Evolutionary conservation across 2,888 invertebrate genomes (phyloP), one percentile per base, ranked within the genome.

Genomic region (Plagiodera versicolora): DNA sequence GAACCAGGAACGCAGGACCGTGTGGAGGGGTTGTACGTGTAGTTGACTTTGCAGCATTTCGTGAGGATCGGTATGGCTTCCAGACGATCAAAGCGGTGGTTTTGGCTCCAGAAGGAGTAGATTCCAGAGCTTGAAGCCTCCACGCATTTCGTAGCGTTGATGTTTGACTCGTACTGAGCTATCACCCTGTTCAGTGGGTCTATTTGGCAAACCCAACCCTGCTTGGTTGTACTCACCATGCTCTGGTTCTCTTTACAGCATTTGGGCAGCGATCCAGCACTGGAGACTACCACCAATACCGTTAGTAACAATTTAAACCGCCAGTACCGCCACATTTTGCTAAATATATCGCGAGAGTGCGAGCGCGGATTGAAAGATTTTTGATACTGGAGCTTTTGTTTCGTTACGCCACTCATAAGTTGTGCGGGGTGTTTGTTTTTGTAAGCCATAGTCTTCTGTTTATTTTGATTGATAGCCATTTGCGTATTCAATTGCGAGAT

Each of bases 41-140:
- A 67, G 47, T 64, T 56, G 5, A 60, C 32, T 5, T 73, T 73
- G 47, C 75, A 75, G 63, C 75, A 75, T 67, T 75, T 75, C 6
- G 68, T 66, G 49, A 70, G 68, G 54, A 50, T 47, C 10, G 46
- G 52, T 24, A 67, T 45, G 10, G 46, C 20, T 46, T 57, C 48
- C 9, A 11, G 19, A 49, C 20, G 50, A 11, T 32, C n/a, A 11
- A 58, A 58, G 2, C 35, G 6, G 9, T 32, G 5, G n/a, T 54
- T 39, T 9, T 8, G 11, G 32, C 44, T 57, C 17, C 44, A 45
- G 35, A 61, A 61, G 14, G 32, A 28, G 17, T 18, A 45, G 19
- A 63, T 54, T 20, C 47, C 54, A 9, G 49, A 30, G 9, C 51
- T 10, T 11, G 57, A 59, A 48, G 63, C 50, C 20, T 66, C 65